These are phyloP conservation scores for Belgica antarctica DNA, from an alignment of 2,888 invertebrate genomes.

Conservation along the genomic window DNA sequence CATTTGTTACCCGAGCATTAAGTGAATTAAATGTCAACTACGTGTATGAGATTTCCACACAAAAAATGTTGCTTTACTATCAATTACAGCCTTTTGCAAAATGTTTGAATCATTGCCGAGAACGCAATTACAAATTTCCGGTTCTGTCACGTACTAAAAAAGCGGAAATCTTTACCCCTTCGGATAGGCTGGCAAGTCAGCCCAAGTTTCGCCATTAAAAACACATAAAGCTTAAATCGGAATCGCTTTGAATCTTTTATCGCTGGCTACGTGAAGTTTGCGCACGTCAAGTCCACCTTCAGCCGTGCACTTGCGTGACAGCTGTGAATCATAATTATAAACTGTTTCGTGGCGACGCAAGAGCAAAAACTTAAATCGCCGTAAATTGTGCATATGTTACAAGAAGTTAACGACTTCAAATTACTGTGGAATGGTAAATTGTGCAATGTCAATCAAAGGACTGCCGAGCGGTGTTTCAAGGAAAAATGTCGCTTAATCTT, in stretches of 20 bases:
- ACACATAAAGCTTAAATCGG: neutral
- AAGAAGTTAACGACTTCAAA: too few relatives aligned
- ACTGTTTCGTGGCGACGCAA: too few relatives aligned
- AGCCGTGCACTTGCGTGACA: too few relatives aligned
- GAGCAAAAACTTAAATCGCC: neutral
- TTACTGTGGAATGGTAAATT: neutral
- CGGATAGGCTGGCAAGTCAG: neutral
- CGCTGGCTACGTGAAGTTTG: neutral
- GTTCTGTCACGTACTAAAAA: too few relatives aligned
- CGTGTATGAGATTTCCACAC: neutral
- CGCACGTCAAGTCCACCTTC: neutral
- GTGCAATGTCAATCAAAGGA: conserved; percentile 16
- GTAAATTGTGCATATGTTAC: conserved; percentile 5
- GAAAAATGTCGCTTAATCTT: neutral
- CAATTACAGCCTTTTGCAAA: conserved; percentile 1
- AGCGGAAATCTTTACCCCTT: neutral
- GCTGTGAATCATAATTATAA: neutral
- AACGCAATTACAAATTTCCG: neutral
- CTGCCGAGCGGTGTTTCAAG: neutral
- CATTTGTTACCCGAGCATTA: conserved; percentile 23
- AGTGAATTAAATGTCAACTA: conserved; percentile 7
- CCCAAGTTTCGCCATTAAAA: neutral
- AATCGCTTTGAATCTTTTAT: conserved; percentile 15
- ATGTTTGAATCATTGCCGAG: neutral
- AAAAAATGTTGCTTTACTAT: neutral